A percentile compares a stretch with the other conserved stretches of the same genome.
Conservation (phyloP, 2,888 invertebrate species). For the Lottia scabra region DNA sequence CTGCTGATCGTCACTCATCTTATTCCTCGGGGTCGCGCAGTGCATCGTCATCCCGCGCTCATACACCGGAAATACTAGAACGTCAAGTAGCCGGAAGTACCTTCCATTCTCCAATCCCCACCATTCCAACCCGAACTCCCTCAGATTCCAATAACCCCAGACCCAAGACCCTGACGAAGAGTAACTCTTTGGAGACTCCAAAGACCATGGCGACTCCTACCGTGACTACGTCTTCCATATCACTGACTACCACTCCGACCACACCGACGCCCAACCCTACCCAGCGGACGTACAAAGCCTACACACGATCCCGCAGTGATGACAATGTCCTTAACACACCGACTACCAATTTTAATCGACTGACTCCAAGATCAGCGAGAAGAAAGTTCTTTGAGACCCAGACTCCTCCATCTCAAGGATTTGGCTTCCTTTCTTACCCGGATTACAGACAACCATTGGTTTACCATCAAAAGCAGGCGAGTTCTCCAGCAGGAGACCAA, state of each 20-base stretch:
- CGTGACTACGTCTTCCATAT: slow-evolving; percentile 13
- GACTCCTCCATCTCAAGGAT: slow-evolving; percentile 9
- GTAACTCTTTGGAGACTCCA: slow-evolving; percentile 48
- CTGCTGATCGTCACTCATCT: slow-evolving; percentile 23
- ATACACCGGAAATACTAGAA: slow-evolving; percentile 39
- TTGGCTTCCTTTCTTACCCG: slow-evolving; percentile 45
- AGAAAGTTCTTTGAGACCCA: slow-evolving; percentile 51
- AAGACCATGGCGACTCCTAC: slow-evolving; percentile 12
- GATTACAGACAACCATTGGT: slow-evolving; percentile 32
- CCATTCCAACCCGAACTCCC: slow-evolving; percentile 42
- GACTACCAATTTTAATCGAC: slow-evolving; percentile 37
- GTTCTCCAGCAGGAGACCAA: slow-evolving; percentile 22
- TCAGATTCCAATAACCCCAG: slow-evolving; percentile 23
- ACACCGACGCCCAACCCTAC: slow-evolving; percentile 19
- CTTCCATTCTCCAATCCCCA: slow-evolving; percentile 37
- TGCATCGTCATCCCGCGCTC: slow-evolving; percentile 46
- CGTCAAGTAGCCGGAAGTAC: slow-evolving; percentile 7
- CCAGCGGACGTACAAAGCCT: slow-evolving; percentile 17
- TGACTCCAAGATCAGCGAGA: slow-evolving; percentile 52
- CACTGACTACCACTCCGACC: slow-evolving; percentile 31
- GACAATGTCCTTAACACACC: slow-evolving; percentile 22
- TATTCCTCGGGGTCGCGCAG: slow-evolving; percentile 53
- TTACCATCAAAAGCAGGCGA: slow-evolving; percentile 20
- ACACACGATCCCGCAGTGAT: slow-evolving; percentile 15
- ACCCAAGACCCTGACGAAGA: slow-evolving; percentile 39